Percentiles rank a stretch among this genome's conserved stretches.
Evolutionary conservation across 2,888 invertebrate species (phyloP).

Genomic region (Anarsia innoxiella): DNA sequence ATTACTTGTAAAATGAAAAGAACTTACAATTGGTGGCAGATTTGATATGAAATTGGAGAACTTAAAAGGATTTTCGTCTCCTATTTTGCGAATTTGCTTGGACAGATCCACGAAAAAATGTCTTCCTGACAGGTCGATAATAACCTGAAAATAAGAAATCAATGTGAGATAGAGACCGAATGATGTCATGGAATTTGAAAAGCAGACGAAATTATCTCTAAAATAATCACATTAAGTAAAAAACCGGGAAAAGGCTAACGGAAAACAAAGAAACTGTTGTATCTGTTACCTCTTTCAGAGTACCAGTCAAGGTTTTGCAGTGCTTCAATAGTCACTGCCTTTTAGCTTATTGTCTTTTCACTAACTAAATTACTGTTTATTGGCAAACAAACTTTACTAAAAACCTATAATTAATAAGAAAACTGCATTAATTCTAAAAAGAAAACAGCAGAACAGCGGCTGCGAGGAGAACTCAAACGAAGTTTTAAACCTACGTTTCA

Average conservation of each 20-base stretch:
- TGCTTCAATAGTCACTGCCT: too few relatives aligned
- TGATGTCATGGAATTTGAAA: constrained; percentile 16
- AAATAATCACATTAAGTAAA: too few relatives aligned
- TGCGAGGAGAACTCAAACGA: constrained; percentile 57
- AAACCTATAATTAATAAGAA: constrained; percentile 29
- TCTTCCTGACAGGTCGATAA: constrained; percentile 73
- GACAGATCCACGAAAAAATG: constrained; percentile 65
- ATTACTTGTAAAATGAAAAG: constrained; percentile 8
- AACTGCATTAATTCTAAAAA: constrained; percentile 39
- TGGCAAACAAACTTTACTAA: constrained; percentile 25
- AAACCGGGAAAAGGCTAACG: too few relatives aligned
- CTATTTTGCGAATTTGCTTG: constrained; percentile 71
- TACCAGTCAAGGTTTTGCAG: not conserved
- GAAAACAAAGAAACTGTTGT: too few relatives aligned
- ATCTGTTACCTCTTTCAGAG: too few relatives aligned
- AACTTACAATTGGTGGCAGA: constrained; percentile 72
- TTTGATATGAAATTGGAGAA: constrained; percentile 73
- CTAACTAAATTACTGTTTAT: constrained; percentile 15
- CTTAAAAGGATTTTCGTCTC: constrained; percentile 72
- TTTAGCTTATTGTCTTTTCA: too few relatives aligned
- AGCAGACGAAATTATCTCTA: too few relatives aligned
- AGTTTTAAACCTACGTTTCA: constrained; percentile 38
- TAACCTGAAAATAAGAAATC: constrained; percentile 72
- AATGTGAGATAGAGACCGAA: constrained; percentile 44
- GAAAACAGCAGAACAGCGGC: constrained; percentile 59